Base-by-base conservation (phyloP, 2,888 invertebrate genomes). In the Cryptocheilus praepositus region DNA sequence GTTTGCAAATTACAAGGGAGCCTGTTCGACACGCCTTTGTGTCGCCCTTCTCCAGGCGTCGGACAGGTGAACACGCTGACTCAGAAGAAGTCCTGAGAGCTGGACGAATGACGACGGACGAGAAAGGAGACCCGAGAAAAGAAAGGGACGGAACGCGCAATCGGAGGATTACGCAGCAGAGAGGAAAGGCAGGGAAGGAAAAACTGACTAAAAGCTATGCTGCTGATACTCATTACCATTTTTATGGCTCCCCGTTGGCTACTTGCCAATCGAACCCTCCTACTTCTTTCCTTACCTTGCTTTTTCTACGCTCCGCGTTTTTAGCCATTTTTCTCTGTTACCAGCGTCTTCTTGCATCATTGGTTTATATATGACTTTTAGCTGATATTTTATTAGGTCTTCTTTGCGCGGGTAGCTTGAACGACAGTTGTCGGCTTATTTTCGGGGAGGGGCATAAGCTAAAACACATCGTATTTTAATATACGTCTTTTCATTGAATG, bases 1-100 rank as follows among this genome's bases (percentile, higher is more conserved):
- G 76, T 76, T 72, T 78, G 77, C 78, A 74, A 78, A 78, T 78
- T 72, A 53, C 65, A 25, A 49, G 49, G 59, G 62, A 66, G 58
- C 28, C 36, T 57, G 64, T 51, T 58, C 58, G 58, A 67, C 73
- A 64, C 73, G 67, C 64, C 75, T 78, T 77, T 77, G 75, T 73
- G 58, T 73, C 65, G 63, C 60, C 78, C 75, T 58, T 64, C 56
- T 67, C 36, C 55, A 57, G 55, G 49, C 36, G 11, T 36, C 36
- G 36, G 7, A 11, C 36, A 36, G 36, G 36, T 36, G 36, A 36
- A 11, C 36, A 36, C 11, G 36, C 36, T 36, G 36, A 36, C 36
- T 36, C 36, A 58, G 54, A 65, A 61, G 58, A 61, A 71, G 61
- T 53, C 52, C 45, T 36, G 61, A 61, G 61, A 46, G 19, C 36